These are phyloP conservation scores for Vandiemenella viatica DNA, from an alignment of 2,888 invertebrate genomes.

Conservation along the genomic window DNA sequence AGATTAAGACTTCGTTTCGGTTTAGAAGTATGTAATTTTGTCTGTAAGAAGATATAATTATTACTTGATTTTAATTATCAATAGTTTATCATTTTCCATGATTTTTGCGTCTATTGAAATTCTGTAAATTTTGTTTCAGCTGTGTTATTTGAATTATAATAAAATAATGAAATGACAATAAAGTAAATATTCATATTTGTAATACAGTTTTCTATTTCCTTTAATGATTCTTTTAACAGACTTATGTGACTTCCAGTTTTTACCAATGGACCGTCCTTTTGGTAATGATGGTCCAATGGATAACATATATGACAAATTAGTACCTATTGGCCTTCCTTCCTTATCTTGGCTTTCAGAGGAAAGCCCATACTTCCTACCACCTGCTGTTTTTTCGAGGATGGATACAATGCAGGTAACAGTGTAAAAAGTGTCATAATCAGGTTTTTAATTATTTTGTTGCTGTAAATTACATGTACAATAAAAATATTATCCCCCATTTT, in stretches of 20 bases:
- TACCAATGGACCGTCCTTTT: constrained; percentile 45
- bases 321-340: constrained; percentile 40
- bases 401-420: constrained; percentile 38
- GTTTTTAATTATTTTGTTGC: background rate
- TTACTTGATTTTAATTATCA: too few species aligned
- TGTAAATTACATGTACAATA: too few species aligned
- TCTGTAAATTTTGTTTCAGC: too few species aligned
- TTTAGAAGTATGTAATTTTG: constrained; percentile 47
- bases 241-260: constrained; percentile 82
- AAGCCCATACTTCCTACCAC: constrained; percentile 53
- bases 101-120: too few species aligned
- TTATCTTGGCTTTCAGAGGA: constrained; percentile 42
- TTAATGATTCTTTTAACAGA: constrained; percentile 40
- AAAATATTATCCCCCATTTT: too few species aligned
- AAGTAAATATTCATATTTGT: too few species aligned
- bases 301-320: constrained; percentile 45
- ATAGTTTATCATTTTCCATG: too few species aligned
- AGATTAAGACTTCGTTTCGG: constrained; percentile 41
- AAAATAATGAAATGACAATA: too few species aligned
- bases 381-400: constrained; percentile 60
- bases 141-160: too few species aligned
- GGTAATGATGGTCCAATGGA: constrained; percentile 28
- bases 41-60: background rate
- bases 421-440: constrained; percentile 17
- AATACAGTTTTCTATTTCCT: too few species aligned